Percentiles rank a stretch among this genome's conserved stretches.
Evolutionary conservation across 2,797 vertebrate genomes (phyloP).

Genomic region (Siniperca scherzeri): DNA sequence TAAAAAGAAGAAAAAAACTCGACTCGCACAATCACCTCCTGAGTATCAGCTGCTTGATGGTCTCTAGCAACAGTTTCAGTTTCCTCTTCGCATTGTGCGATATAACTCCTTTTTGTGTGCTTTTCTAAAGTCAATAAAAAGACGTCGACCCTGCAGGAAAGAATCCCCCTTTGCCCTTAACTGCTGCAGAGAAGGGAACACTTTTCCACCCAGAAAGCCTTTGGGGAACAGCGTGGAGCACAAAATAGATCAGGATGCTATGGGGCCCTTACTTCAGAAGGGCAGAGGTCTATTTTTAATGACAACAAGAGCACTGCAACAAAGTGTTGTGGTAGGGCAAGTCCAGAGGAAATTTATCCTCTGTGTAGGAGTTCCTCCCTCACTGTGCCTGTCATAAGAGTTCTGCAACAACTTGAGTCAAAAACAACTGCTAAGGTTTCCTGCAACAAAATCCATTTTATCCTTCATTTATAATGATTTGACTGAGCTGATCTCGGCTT

Average conservation of each 20-base stretch:
- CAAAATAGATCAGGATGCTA: constrained; percentile 71
- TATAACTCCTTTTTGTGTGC: constrained; percentile 37
- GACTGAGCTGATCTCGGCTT: constrained; percentile 30
- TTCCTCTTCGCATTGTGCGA: constrained; percentile 45
- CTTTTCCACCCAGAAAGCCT: constrained; percentile 61
- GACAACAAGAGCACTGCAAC: constrained; percentile 75
- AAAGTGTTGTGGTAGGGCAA: constrained; percentile 49
- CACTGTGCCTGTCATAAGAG: constrained; percentile 27
- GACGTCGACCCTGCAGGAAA: constrained; percentile 51
- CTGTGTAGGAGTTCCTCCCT: constrained; percentile 68
- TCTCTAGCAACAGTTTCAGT: constrained; percentile 52
- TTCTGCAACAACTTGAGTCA: constrained; percentile 47
- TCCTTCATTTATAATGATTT: constrained; percentile 42
- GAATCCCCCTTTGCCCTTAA: constrained; percentile 61
- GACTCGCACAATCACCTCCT: constrained; percentile 52
- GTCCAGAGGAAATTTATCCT: constrained; percentile 68
- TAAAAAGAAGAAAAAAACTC: constrained; percentile 12
- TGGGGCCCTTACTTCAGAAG: constrained; percentile 56
- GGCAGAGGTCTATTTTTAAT: constrained; percentile 84
- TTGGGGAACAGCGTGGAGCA: constrained; percentile 54
- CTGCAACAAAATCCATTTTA: constrained; percentile 48
- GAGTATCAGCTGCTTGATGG: constrained; percentile 53
- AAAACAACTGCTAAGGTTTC: constrained; percentile 52
- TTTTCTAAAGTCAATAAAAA: constrained; percentile 74
- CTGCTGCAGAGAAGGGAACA: constrained; percentile 53